Percentiles rank a stretch among this genome's conserved stretches.
Evolutionary conservation across 2,113 vertebrate species (phyloP).

Genomic region (Ophthalmolycus amberensis): DNA sequence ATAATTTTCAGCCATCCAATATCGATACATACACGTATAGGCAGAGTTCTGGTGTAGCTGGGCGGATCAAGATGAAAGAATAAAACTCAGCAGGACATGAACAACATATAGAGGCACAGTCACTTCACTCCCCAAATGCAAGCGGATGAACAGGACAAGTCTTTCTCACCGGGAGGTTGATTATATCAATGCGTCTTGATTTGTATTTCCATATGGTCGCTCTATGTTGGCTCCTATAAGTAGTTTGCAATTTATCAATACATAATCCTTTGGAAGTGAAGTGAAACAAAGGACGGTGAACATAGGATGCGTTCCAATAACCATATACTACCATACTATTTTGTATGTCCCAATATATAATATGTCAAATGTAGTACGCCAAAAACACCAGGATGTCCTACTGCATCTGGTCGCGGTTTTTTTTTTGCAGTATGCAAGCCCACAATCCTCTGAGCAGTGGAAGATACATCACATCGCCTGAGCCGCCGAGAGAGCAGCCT

Average conservation of each 20-base stretch:
- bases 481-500: background rate
- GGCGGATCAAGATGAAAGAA: slow-evolving; percentile 34
- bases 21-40: slow-evolving; percentile 4
- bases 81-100: slow-evolving; percentile 33
- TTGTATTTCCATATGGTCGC: background rate
- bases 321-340: background rate
- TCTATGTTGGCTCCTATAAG: background rate
- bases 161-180: slow-evolving; percentile 43
- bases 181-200: slow-evolving; percentile 33
- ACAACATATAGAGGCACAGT: slow-evolving; percentile 11
- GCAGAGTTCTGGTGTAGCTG: slow-evolving; percentile 12
- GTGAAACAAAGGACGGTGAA: background rate
- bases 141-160: slow-evolving; percentile 13
- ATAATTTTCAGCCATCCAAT: slow-evolving; percentile 2
- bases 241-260: background rate
- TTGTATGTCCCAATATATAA: background rate
- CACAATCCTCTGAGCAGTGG: background rate
- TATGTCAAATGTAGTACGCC: background rate
- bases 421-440: background rate
- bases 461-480: background rate
- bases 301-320: background rate
- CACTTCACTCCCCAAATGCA: slow-evolving; percentile 27
- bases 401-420: background rate
- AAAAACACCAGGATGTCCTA: background rate
- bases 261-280: background rate